These are phyloP conservation scores for Himalopsyche tibetana DNA, from an alignment of 2,888 invertebrate genomes.

Conservation along the genomic window DNA sequence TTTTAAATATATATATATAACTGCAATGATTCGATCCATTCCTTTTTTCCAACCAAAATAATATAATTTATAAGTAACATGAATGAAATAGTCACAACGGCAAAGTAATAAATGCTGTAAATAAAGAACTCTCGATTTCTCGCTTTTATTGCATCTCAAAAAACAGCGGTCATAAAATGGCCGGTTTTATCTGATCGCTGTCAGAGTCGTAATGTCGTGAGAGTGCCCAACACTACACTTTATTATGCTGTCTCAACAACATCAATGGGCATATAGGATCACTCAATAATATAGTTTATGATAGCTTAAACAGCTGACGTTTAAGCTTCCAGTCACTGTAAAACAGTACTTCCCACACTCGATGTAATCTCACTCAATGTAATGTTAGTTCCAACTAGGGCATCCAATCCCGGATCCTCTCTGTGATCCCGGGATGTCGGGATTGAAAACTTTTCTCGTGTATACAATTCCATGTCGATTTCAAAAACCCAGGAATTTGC, in stretches of 20 bases:
- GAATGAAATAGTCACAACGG: neutral
- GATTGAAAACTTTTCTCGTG: too few relatives aligned
- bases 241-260: neutral
- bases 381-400: too few relatives aligned
- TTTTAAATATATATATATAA: too few relatives aligned
- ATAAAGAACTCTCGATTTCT: conserved; percentile 8
- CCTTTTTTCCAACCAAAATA: too few relatives aligned
- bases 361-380: too few relatives aligned
- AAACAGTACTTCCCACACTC: neutral
- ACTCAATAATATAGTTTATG: neutral
- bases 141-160: conserved; percentile 6
- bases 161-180: neutral
- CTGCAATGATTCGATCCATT: too few relatives aligned
- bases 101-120: neutral
- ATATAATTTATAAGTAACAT: neutral
- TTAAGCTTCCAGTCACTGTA: neutral
- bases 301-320: neutral
- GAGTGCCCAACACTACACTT: conserved; percentile 12
- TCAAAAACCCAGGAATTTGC: too few relatives aligned
- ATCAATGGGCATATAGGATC: conserved; percentile 14
- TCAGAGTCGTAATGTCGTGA: neutral
- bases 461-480: too few relatives aligned
- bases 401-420: too few relatives aligned
- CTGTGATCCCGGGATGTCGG: too few relatives aligned
- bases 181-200: neutral